Evolutionary conservation across 2,797 vertebrate species (phyloP), one percentile per base, ranked within the genome.

Genomic region (Ispidina picta): DNA sequence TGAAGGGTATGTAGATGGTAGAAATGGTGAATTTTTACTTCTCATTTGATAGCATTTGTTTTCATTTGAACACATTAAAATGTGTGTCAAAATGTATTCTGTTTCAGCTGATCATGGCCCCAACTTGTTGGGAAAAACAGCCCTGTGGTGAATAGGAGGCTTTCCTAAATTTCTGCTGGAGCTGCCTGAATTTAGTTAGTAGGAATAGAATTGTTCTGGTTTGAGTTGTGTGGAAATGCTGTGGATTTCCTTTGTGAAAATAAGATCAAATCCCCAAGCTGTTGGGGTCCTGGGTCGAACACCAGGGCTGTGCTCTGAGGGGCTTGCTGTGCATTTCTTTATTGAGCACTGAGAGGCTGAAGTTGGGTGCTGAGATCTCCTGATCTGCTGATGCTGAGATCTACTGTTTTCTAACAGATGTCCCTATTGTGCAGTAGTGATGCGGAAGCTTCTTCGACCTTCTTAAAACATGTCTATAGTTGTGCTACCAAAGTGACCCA

Each of bases 251-350:
- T 64, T 29, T 62, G 14, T 56, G 54, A 33, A 87, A 87, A 54
- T 3, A 33, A 31, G 16, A 22, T 6, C 16, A 66, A 63, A 56
- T 33, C 19, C 26, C 9, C 8, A n/a, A 70, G 41, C 51, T 49
- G 29, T 13, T 0, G 6, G 18, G 7, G 41, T 70, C 9, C 9
- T 48, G 41, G 35, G 17, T 31, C 1, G 0, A 28, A 55, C 22
- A 5, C 6, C 35, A 8, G 51, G 37, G 37, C 18, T 16, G 39
- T 11, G 2, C 39, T 56, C 14, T 5, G 8, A 77, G 51, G 46
- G 0, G 2, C 33, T 51, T 28, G 33, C 10, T 48, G 10, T 33
- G 28, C 68, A 20, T 55, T 23, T n/a, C n/a, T 8, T 3, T 9
- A 7, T 16, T 35, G 29, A 59, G 14, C 29, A 2, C 3, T 9